Percentiles rank a stretch among this genome's conserved stretches.
Evolutionary conservation across 2,888 invertebrate genomes (phyloP).

Genomic region (Drosophila ochracea): DNA sequence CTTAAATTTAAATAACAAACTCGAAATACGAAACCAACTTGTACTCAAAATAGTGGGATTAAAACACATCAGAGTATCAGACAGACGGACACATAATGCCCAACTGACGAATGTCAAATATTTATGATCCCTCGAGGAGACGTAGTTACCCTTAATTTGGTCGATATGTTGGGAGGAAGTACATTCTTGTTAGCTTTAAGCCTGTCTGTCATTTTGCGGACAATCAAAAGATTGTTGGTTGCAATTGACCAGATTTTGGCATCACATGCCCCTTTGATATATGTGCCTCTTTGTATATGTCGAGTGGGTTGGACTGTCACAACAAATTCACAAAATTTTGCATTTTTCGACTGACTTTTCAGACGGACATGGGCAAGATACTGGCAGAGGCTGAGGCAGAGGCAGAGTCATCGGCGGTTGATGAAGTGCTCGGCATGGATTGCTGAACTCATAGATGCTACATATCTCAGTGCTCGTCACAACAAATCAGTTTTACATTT

Average conservation of each 20-base stretch:
- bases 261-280: background rate
- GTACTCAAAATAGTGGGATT: background rate
- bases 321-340: conserved; percentile 58
- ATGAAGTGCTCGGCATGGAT: conserved; percentile 38
- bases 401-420: conserved; percentile 30
- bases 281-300: background rate
- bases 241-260: conserved; percentile 8
- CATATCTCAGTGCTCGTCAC: conserved; percentile 52
- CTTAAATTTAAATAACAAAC: background rate
- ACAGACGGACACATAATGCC: background rate
- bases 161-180: no score
- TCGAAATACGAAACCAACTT: background rate
- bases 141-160: background rate
- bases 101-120: background rate
- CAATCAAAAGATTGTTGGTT: background rate
- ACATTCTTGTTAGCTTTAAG: background rate
- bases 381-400: conserved; percentile 6
- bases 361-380: background rate
- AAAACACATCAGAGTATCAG: background rate
- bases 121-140: background rate
- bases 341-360: conserved; percentile 28
- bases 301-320: conserved; percentile 29
- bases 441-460: conserved; percentile 21
- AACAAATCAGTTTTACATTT: conserved; percentile 78
- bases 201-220: background rate